A percentile compares a stretch with the other conserved stretches of the same genome.
Conservation (phyloP, 2,113 vertebrate genomes). For the Cinclus cinclus region DNA sequence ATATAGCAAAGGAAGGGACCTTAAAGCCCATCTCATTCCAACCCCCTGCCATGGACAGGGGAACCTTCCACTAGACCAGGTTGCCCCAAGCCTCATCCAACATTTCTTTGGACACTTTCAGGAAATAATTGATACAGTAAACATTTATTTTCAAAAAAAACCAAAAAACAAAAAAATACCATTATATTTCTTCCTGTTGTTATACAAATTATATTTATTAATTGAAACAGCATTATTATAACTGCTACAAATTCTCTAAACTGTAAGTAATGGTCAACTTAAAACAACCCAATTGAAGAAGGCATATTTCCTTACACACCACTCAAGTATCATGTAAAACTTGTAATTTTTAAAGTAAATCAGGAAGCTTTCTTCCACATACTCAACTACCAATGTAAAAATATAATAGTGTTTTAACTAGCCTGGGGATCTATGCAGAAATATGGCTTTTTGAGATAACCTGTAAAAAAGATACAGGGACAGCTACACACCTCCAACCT, state of each 20-base stretch:
- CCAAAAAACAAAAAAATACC: too few species aligned
- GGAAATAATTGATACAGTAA: neutral
- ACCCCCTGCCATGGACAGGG: neutral
- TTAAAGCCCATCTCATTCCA: neutral
- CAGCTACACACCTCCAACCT: conserved; percentile 82
- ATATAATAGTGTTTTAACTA: neutral
- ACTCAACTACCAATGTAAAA: neutral
- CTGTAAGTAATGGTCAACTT: neutral
- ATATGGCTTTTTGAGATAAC: neutral
- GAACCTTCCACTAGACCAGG: neutral
- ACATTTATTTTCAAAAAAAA: neutral
- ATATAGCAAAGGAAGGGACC: neutral
- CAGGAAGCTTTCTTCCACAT: neutral
- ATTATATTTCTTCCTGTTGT: neutral
- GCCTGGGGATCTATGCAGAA: neutral
- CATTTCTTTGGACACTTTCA: neutral
- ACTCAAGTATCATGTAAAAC: neutral
- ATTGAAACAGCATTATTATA: neutral
- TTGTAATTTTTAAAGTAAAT: neutral
- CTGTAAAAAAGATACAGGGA: neutral
- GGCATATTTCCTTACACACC: neutral
- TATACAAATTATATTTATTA: neutral
- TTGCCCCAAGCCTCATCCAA: neutral
- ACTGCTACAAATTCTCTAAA: neutral
- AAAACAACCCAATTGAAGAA: neutral